These are phyloP conservation scores for Drosophila nigrodunni DNA, from an alignment of 1,140 invertebrate species.

Conservation along the genomic window DNA sequence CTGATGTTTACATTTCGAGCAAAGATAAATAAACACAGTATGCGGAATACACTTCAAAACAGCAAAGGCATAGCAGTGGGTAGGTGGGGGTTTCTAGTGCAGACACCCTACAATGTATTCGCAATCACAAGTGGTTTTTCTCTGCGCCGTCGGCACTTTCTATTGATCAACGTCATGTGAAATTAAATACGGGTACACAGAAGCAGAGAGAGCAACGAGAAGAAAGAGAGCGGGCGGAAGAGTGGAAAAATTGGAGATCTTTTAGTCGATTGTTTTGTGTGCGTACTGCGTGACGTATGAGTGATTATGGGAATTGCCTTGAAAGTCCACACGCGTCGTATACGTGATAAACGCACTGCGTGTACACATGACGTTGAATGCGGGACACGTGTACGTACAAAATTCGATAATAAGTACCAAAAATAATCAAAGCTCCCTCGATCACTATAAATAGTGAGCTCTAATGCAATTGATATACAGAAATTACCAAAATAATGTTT, in stretches of 20 bases:
- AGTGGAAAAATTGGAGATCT: no score
- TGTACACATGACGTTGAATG: conserved; percentile 20
- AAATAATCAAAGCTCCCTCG: not conserved
- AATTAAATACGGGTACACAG: conserved; percentile 66
- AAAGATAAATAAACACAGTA: conserved; percentile 23
- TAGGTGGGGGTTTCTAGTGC: no score
- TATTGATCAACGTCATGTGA: conserved; percentile 63
- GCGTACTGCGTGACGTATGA: conserved; percentile 66
- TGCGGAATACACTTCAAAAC: conserved; percentile 18
- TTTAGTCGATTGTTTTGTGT: conserved; percentile 4
- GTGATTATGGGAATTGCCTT: conserved; percentile 61
- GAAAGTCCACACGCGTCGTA: conserved; percentile 50
- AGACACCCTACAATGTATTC: conserved; percentile 3
- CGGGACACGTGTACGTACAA: conserved; percentile 12
- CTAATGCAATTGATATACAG: no score
- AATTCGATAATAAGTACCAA: not conserved
- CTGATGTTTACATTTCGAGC: conserved; percentile 53
- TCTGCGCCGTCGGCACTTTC: conserved; percentile 43
- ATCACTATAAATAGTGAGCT: no score
- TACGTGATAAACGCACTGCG: conserved; percentile 37
- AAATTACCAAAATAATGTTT: no score
- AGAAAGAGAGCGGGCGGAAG: no score
- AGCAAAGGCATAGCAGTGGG: conserved; percentile 15
- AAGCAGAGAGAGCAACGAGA: not conserved
- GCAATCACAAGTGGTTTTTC: conserved; percentile 41